A percentile compares a stretch with the other conserved stretches of the same genome.
These are phyloP conservation scores for Galbula dea DNA, from an alignment of 2,113 vertebrate genomes.

Conservation along the genomic window DNA sequence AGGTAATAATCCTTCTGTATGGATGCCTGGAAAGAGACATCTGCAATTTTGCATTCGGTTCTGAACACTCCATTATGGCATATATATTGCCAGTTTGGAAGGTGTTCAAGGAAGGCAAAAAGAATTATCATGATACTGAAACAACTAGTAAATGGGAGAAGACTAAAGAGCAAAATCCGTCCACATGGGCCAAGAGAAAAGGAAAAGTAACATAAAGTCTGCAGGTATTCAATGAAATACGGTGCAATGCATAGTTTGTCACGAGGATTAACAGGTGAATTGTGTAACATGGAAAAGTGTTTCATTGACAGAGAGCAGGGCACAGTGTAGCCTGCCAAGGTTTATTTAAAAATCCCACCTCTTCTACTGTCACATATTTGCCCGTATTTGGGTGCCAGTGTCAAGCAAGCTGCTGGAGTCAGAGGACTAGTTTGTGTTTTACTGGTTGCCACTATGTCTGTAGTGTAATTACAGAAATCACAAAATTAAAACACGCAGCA, in stretches of 20 bases:
- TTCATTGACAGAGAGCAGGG: background rate
- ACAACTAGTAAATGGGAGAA: background rate
- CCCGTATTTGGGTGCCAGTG: background rate
- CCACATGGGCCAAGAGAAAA: background rate
- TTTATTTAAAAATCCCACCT: background rate
- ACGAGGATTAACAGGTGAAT: background rate
- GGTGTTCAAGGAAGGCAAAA: background rate
- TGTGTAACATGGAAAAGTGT: background rate
- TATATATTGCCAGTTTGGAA: background rate
- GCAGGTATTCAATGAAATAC: background rate
- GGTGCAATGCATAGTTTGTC: background rate
- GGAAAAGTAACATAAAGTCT: background rate
- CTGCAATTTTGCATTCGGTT: background rate
- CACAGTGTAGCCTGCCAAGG: background rate
- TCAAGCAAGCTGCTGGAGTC: background rate
- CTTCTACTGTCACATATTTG: background rate
- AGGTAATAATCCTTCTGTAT: background rate
- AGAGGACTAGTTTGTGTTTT: background rate
- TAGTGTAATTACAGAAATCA: background rate
- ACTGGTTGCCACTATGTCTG: background rate
- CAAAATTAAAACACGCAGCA: background rate
- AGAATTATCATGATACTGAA: background rate
- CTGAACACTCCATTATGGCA: background rate
- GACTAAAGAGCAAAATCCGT: background rate
- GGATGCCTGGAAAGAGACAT: background rate